These are phyloP conservation scores for Thereva nobilitata DNA, from an alignment of 2,888 invertebrate genomes.

Conservation along the genomic window DNA sequence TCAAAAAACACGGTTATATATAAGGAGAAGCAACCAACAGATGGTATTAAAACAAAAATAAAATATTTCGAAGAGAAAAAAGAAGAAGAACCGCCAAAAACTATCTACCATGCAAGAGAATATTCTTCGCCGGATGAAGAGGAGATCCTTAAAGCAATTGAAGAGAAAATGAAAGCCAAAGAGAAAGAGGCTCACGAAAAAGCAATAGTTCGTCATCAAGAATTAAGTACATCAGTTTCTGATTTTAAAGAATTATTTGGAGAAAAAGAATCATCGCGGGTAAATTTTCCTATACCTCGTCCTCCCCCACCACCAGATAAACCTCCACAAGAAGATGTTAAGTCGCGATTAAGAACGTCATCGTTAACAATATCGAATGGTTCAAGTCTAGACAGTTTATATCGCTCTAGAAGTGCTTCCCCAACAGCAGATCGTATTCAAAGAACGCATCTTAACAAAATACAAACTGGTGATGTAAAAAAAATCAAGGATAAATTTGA, in stretches of 20 bases:
- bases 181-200: conserved; percentile 46
- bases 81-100: conserved; percentile 60
- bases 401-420: conserved; percentile 72
- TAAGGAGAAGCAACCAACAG: conserved; percentile 60
- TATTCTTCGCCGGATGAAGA: conserved; percentile 61
- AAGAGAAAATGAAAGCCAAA: conserved; percentile 55
- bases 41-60: conserved; percentile 71
- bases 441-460: conserved; percentile 70
- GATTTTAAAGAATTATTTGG: conserved; percentile 83
- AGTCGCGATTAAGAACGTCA: conserved; percentile 53
- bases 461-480: conserved; percentile 76
- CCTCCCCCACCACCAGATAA: conserved; percentile 63
- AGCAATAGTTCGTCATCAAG: conserved; percentile 45
- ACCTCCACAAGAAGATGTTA: conserved; percentile 50
- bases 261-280: conserved; percentile 63
- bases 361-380: conserved; percentile 35
- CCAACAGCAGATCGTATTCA: conserved; percentile 74
- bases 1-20: conserved; percentile 72
- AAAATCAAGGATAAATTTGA: conserved; percentile 80
- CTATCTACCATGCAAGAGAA: conserved; percentile 62
- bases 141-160: conserved; percentile 59
- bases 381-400: conserved; percentile 67
- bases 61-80: conserved; percentile 78
- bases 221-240: conserved; percentile 58
- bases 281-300: conserved; percentile 58